Conservation (phyloP, 1,140 invertebrate species). For the Panulirus ornatus region DNA sequence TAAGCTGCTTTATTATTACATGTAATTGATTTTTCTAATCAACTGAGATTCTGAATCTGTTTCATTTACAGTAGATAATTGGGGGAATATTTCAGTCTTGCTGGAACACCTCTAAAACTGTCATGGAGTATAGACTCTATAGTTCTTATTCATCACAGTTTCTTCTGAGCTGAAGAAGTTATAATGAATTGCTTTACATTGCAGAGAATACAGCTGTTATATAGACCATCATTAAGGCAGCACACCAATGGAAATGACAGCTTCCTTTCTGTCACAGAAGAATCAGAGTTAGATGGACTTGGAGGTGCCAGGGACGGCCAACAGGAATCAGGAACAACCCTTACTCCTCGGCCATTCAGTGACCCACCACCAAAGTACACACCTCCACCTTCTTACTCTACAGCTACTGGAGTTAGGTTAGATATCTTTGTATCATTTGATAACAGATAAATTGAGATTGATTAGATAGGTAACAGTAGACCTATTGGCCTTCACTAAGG, state of each 20-base stretch:
- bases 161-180: not conserved
- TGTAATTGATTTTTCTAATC: too few relatives aligned
- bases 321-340: conserved; percentile 75
- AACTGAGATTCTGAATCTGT: too few relatives aligned
- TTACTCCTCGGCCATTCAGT: conserved; percentile 75
- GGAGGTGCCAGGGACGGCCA: conserved; percentile 74
- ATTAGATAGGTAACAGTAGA: too few relatives aligned
- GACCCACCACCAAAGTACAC: conserved; percentile 96
- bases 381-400: conserved; percentile 93
- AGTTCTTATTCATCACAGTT: too few relatives aligned
- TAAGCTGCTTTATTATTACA: too few relatives aligned
- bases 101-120: too few relatives aligned
- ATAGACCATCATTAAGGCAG: conserved; percentile 75
- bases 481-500: too few relatives aligned
- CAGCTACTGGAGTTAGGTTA: conserved; percentile 87
- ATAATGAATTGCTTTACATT: not conserved
- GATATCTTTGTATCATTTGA: too few relatives aligned
- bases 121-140: too few relatives aligned
- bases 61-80: too few relatives aligned
- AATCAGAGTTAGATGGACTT: conserved; percentile 76
- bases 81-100: too few relatives aligned
- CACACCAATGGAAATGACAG: conserved; percentile 70
- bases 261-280: conserved; percentile 54
- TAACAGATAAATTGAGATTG: too few relatives aligned
- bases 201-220: conserved; percentile 76